Conservation (phyloP, 2,888 invertebrate species). For the Aethes cnicana region DNA sequence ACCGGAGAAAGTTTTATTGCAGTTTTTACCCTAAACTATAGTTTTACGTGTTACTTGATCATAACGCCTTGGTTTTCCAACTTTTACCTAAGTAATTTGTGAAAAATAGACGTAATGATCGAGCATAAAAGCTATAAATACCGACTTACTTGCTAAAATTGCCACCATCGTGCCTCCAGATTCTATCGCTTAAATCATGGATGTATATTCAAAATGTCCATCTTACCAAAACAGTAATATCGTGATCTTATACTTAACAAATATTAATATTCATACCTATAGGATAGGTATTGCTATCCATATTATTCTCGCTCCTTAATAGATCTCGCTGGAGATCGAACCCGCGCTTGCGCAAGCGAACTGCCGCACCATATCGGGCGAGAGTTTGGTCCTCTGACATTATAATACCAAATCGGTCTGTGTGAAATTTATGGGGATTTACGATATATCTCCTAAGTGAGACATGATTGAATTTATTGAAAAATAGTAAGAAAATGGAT, state of each 20-base stretch:
- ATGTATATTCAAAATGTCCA: neutral
- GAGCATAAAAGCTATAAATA: too few species aligned
- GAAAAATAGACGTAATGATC: too few species aligned
- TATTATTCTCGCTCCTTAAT: slow-evolving; percentile 14
- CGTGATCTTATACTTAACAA: slow-evolving; percentile 5
- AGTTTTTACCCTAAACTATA: neutral
- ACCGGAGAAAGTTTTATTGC: slow-evolving; percentile 35
- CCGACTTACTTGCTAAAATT: too few species aligned
- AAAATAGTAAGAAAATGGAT: too few species aligned
- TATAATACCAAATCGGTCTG: slow-evolving; percentile 3
- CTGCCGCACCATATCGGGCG: slow-evolving; percentile 23
- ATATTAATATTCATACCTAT: slow-evolving; percentile 16
- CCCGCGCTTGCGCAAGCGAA: slow-evolving; percentile 19
- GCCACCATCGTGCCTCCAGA: too few species aligned
- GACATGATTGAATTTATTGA: too few species aligned
- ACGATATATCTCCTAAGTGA: neutral
- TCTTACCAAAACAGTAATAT: slow-evolving; percentile 1
- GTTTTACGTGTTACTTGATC: too few species aligned
- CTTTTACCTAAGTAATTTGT: too few species aligned
- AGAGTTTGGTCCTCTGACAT: slow-evolving; percentile 14
- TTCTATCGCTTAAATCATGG: neutral
- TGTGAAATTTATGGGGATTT: slow-evolving; percentile 10
- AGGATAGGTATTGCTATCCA: slow-evolving; percentile 8
- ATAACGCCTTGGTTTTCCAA: too few species aligned
- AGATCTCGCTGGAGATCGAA: slow-evolving; percentile 15